These are phyloP conservation scores for Poeciliopsis turrubarensis DNA, from an alignment of 2,113 vertebrate genomes.

Conservation along the genomic window DNA sequence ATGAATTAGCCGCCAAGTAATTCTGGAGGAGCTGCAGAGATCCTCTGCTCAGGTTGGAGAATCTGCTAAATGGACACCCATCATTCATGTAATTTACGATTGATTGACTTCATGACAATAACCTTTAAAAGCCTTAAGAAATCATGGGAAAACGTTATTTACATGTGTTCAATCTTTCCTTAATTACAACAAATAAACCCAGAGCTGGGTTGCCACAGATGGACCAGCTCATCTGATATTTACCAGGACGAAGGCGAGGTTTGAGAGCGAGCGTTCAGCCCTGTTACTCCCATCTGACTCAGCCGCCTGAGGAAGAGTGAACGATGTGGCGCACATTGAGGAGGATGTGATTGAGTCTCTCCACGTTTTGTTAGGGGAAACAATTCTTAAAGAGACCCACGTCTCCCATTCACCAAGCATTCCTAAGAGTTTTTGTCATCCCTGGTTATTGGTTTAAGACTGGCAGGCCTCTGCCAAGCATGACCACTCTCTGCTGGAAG, in stretches of 20 bases:
- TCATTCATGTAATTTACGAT: too few species aligned
- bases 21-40: neutral
- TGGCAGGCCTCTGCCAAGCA: constrained; percentile 38
- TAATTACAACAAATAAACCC: neutral
- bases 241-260: constrained; percentile 27
- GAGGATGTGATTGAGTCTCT: constrained; percentile 45
- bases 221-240: constrained; percentile 11
- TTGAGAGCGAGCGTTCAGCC: constrained; percentile 23
- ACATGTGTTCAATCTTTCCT: neutral
- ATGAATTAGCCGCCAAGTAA: neutral
- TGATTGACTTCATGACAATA: too few species aligned
- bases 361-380: constrained; percentile 40
- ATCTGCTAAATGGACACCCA: neutral
- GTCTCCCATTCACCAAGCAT: constrained; percentile 59
- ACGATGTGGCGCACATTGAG: constrained; percentile 68
- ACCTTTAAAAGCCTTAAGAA: too few species aligned
- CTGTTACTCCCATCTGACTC: constrained; percentile 9
- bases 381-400: constrained; percentile 38
- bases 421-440: constrained; percentile 65
- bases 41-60: neutral
- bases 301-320: constrained; percentile 38
- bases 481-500: constrained; percentile 37
- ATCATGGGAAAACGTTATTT: neutral
- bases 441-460: constrained; percentile 60
- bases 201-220: constrained; percentile 13